Evolutionary conservation across 2,797 vertebrate genomes (phyloP), one percentile per base, ranked within the genome.

Genomic region (Sandelia bainsii): DNA sequence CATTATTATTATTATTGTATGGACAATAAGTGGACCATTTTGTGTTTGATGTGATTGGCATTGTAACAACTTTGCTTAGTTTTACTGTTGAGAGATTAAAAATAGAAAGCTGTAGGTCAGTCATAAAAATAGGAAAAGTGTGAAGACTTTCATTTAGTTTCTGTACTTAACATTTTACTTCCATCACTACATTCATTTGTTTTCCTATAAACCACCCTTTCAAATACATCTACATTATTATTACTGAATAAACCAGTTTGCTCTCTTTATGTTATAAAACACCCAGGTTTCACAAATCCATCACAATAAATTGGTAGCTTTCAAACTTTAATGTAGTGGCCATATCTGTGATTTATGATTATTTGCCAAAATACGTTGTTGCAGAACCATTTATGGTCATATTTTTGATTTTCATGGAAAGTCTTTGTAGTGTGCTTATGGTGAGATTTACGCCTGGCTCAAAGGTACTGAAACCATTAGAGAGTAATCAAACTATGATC

Each of bases 351-450:
- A 75, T 59, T 75, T 77, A 42, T 46, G 23, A 82, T 69, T 48
- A 54, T 83, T 81, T 80, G 79, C 87, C 83, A 88, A 78, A 83
- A 83, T 83, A 65, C 74, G 50, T 73, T 80, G 59, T 59, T 73
- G 20, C 12, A 4, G 53, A 52, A 74, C 89, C 84, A 86, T 93
- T 86, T 91, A 93, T 83, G 81, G 92, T 78, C 75, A 76, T 49
- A 75, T 40, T 72, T 56, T 72, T 59, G 71, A 56, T 52, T 56
- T 80, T 68, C 4, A 32, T 66, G 69, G 73, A 81, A 82, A 77
- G 62, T 63, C 50, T 46, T 70, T 80, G 58, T 54, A 61, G 44
- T 27, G 69, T 32, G 46, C 65, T 79, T 49, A 58, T 17, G 20
- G 56, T 72, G 76, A 88, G 89, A 92, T 86, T 91, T 91, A 89